Percentiles rank a stretch among this genome's conserved stretches.
phyloP scores from a whole-genome alignment of 2,888 invertebrate genomes.

The Cerastis leucographa region DNA sequence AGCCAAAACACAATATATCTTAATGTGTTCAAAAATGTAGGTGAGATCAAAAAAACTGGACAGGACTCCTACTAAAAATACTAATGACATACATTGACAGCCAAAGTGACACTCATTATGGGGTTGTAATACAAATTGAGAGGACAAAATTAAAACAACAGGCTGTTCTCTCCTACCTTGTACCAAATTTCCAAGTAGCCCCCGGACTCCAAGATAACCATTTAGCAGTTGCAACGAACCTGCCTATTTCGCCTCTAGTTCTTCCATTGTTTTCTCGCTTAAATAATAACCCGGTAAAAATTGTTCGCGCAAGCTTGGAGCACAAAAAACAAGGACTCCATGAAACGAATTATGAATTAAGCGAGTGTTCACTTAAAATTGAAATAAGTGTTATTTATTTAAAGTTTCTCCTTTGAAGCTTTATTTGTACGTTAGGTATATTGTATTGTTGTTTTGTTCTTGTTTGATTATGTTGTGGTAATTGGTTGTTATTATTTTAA shows the following conservation, averaged over 20 bases:
- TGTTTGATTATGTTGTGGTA: neutral
- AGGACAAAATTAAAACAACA: neutral
- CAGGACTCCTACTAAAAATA: neutral
- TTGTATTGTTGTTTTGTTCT: neutral
- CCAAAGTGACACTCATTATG: neutral
- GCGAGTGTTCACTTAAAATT: conserved; percentile 23
- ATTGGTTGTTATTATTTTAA: neutral
- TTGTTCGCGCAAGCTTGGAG: conserved; percentile 69
- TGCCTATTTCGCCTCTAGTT: conserved; percentile 83
- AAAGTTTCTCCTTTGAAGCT: neutral
- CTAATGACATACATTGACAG: neutral
- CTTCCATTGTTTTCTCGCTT: conserved; percentile 82
- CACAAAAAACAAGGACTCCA: conserved; percentile 37
- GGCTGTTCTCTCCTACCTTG: conserved; percentile 58
- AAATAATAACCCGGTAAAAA: conserved; percentile 86
- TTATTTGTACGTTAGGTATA: neutral
- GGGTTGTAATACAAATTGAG: neutral
- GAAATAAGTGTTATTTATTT: conserved; percentile 26
- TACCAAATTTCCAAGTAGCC: conserved; percentile 75
- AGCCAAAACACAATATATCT: neutral
- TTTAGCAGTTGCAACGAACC: conserved; percentile 88
- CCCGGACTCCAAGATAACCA: conserved; percentile 85
- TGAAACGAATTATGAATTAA: conserved; percentile 50
- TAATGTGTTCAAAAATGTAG: neutral
- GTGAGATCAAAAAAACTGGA: neutral